Evolutionary conservation across 2,888 invertebrate genomes (phyloP).

Genomic region (Platynereis dumerilii): DNA sequence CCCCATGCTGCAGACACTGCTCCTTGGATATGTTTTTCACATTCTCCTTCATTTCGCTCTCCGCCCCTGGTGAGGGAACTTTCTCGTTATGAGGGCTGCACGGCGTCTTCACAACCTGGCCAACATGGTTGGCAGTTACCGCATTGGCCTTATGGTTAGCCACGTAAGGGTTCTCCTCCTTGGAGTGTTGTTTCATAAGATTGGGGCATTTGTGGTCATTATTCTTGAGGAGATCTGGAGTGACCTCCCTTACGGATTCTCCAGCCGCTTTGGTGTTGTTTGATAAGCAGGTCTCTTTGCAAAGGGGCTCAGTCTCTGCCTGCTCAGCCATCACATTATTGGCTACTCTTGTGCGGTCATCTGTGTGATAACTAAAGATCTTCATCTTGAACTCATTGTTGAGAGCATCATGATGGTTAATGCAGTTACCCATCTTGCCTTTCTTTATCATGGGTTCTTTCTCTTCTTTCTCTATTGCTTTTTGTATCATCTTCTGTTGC

Average conservation of each 20-base stretch:
- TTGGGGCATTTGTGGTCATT: slow-evolving; percentile 3
- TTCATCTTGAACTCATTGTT: slow-evolving; percentile 28
- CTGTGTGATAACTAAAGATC: slow-evolving; percentile 13
- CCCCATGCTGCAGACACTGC: no score
- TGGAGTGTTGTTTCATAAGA: slow-evolving; percentile 9
- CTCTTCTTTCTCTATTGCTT: neutral
- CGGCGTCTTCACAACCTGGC: neutral
- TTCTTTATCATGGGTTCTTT: slow-evolving; percentile 4
- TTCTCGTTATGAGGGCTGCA: neutral
- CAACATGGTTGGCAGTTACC: slow-evolving; percentile 13
- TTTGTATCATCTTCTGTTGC: neutral
- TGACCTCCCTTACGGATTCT: slow-evolving; percentile 16
- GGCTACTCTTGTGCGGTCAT: neutral
- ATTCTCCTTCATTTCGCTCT: slow-evolving; percentile 1
- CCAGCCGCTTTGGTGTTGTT: slow-evolving; percentile 1
- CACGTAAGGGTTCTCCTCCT: slow-evolving; percentile 25
- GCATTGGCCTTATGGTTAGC: slow-evolving; percentile 12
- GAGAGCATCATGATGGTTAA: slow-evolving; percentile 5
- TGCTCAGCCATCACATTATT: slow-evolving; percentile 3
- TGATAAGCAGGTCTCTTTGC: slow-evolving; percentile 2
- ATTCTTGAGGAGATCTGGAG: slow-evolving; percentile 28
- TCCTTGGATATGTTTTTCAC: slow-evolving; percentile 2
- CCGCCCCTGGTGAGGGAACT: neutral
- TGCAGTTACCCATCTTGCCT: slow-evolving; percentile 7
- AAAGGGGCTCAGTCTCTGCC: slow-evolving; percentile 22